Base-by-base conservation (phyloP, 2,888 invertebrate genomes). In the Lasioglossum malachurum region DNA sequence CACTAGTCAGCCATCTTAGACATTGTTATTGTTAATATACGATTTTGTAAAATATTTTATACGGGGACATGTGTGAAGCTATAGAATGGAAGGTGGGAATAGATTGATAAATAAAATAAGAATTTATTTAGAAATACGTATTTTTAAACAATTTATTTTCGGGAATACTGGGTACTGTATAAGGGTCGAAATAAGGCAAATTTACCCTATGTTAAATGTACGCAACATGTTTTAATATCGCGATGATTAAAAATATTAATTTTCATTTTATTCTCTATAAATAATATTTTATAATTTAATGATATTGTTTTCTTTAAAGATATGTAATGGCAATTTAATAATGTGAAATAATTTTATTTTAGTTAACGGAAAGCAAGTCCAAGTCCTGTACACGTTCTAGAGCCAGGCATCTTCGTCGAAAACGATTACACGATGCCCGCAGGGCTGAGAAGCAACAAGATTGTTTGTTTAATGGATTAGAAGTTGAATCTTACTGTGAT, bases 321-420 rank as follows among this genome's bases (percentile, higher is more conserved):
- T n/a, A n/a, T 10, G 4, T n/a, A 23, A n/a, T 71, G n/a, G n/a
- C 5, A 41, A 16, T 77, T 27, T 35, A 57, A 10, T 78, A 49
- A 78, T 27, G 16, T 78, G 23, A 41, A n/a, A 53, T 77, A 23
- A 35, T 64, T 31, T 75, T 76, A 23, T 90, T 91, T 53, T 84
- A 93, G 93, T 84, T 84, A 75, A 78, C 41, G 44, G 86, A 88
- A 35, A 57, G 77, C 35, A 77, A 80, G 27, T 44, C 57, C 69
- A 88, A 83, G 14, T 67, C 53, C 14, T 60, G 74, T 10, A 88
- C 88, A 44, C 92, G 93, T 44, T 93, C 94, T 23, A 82, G 89
- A 76, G 94, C 94, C 4, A 93, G 94, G 78, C 94, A 94, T 87
- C 87, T 94, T 46, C 92, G 94, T 64, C 87, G 94, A 75, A 94